Percentiles rank a stretch among this genome's conserved stretches.
phyloP scores from a whole-genome alignment of 2,113 vertebrate species.

The Lepus europaeus region DNA sequence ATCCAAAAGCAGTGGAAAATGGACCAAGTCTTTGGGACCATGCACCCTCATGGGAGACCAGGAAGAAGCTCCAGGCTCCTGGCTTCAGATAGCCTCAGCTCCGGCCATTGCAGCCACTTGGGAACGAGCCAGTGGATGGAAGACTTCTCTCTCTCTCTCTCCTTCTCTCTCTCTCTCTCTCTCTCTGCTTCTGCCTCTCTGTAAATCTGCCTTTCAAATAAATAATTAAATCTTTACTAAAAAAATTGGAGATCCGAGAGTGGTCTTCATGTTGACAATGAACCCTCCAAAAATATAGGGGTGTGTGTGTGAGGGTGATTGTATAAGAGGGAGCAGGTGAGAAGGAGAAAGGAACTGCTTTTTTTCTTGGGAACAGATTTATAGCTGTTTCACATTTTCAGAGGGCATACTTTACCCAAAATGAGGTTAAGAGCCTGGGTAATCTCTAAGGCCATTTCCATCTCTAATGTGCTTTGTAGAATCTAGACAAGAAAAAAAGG shows the following conservation, averaged over 20 bases:
- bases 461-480: slow-evolving; percentile 20
- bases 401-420: slow-evolving; percentile 46
- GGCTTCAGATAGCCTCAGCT: too few species aligned
- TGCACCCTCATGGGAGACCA: too few species aligned
- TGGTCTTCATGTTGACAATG: background rate
- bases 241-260: background rate
- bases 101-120: too few species aligned
- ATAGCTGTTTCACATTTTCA: slow-evolving; percentile 42
- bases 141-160: too few species aligned
- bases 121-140: too few species aligned
- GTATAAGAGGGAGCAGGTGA: background rate
- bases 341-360: background rate
- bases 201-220: too few species aligned
- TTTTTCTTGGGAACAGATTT: background rate
- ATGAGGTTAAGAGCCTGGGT: slow-evolving; percentile 53
- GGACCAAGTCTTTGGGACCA: too few species aligned
- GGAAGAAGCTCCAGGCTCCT: too few species aligned
- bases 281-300: background rate
- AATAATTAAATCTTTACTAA: too few species aligned
- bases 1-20: background rate
- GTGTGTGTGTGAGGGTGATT: background rate
- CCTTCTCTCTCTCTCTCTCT: too few species aligned
- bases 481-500: background rate
- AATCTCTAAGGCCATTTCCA: slow-evolving; percentile 57
- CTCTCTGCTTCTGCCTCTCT: too few species aligned